Evolutionary conservation across 2,113 vertebrate genomes (phyloP).

Genomic region (Vimba vimba): DNA sequence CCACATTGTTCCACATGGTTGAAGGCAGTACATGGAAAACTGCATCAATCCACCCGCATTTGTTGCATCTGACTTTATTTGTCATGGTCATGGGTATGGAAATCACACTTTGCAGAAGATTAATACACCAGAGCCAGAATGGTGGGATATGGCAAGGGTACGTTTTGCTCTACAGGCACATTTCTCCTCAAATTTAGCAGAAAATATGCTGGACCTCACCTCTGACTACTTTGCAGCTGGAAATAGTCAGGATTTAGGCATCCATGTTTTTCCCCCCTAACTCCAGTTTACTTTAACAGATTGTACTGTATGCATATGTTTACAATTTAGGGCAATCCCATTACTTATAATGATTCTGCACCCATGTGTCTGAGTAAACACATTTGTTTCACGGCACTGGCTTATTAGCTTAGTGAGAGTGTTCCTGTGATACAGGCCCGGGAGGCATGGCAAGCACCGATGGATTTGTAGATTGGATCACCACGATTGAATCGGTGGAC

Average conservation of each 20-base stretch:
- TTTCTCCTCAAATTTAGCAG: constrained; percentile 74
- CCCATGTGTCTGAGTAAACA: constrained; percentile 73
- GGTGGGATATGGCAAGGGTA: constrained; percentile 39
- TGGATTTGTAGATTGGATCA: constrained; percentile 55
- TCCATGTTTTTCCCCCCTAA: constrained; percentile 57
- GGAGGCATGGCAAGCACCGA: constrained; percentile 54
- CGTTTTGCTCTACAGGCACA: constrained; percentile 61
- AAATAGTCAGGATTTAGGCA: constrained; percentile 73
- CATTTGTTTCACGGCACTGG: constrained; percentile 68
- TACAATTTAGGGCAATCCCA: constrained; percentile 74
- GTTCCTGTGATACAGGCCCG: constrained; percentile 65
- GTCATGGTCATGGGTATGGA: constrained; percentile 67
- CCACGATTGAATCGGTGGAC: constrained; percentile 60
- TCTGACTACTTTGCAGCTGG: constrained; percentile 73
- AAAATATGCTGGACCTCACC: constrained; percentile 73
- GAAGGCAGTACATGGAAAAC: constrained; percentile 66
- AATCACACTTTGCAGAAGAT: constrained; percentile 65
- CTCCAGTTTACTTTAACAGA: constrained; percentile 74
- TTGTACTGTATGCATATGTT: constrained; percentile 77
- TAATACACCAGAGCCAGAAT: constrained; percentile 51
- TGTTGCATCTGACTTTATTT: constrained; percentile 65
- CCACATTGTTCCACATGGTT: constrained; percentile 60
- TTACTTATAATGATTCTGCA: constrained; percentile 75
- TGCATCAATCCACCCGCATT: constrained; percentile 63
- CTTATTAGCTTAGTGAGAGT: constrained; percentile 65